Evolutionary conservation across 1,140 invertebrate species (phyloP).

Genomic region (Aleiodes sp.): DNA sequence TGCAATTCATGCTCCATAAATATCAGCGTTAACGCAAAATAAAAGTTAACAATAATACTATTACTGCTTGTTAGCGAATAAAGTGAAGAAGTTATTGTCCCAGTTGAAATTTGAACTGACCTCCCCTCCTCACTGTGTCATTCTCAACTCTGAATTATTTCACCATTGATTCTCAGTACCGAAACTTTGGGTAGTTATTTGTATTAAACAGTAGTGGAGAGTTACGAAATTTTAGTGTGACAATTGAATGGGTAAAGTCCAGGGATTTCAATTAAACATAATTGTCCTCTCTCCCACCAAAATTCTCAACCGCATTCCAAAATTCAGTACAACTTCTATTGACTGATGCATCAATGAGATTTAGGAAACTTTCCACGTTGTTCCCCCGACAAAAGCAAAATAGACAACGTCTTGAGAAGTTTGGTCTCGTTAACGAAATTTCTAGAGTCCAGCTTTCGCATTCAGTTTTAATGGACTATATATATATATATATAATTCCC

Average conservation of each 20-base stretch:
- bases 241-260: slow-evolving; percentile 4
- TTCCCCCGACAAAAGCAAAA: not conserved
- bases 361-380: not conserved
- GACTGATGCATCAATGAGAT: not conserved
- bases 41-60: not conserved
- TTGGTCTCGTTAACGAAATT: not conserved
- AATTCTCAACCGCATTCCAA: not conserved
- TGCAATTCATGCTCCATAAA: not conserved
- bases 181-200: slow-evolving; percentile 2
- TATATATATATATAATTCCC: not conserved
- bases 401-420: not conserved
- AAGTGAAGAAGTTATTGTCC: not conserved
- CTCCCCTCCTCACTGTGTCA: not conserved
- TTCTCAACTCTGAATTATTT: not conserved
- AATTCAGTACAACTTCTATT: not conserved
- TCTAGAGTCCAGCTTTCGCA: not conserved
- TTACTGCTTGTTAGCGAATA: not conserved
- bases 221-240: not conserved
- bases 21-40: not conserved
- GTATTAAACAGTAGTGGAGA: slow-evolving; percentile 1
- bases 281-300: not conserved
- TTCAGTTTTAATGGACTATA: no score
- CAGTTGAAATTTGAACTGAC: slow-evolving; percentile 5
- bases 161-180: not conserved
- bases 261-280: not conserved